Percentiles rank a stretch among this genome's conserved stretches.
phyloP scores from a whole-genome alignment of 2,888 invertebrate genomes.

The Pollenia angustigena region DNA sequence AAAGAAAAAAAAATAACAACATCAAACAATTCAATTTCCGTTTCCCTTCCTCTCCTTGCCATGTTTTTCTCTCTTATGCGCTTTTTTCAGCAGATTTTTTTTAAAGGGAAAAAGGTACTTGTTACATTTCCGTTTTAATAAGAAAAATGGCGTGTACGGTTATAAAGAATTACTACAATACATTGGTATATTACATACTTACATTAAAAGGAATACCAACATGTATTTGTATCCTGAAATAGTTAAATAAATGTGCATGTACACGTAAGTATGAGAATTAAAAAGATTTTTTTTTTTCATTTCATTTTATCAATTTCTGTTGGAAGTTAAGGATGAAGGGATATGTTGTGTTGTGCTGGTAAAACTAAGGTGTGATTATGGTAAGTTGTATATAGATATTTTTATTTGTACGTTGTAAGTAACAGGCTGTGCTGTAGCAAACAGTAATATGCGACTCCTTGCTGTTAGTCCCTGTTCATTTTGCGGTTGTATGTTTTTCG shows the following conservation, averaged over 20 bases:
- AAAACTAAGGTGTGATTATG: slow-evolving; percentile 51
- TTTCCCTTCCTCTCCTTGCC: slow-evolving; percentile 36
- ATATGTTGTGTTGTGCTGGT: not conserved
- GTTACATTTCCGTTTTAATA: slow-evolving; percentile 63
- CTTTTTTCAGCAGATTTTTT: slow-evolving; percentile 15
- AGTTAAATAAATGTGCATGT: slow-evolving; percentile 24
- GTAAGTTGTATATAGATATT: not conserved
- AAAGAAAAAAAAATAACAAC: not conserved
- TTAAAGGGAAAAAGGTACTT: slow-evolving; percentile 49
- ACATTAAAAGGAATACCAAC: not conserved
- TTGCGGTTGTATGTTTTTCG: slow-evolving; percentile 18
- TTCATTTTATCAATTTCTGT: slow-evolving; percentile 23
- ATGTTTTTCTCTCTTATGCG: slow-evolving; percentile 1
- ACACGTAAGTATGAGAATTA: not conserved
- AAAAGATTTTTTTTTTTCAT: not conserved
- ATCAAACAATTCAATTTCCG: slow-evolving; percentile 62
- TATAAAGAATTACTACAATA: slow-evolving; percentile 21
- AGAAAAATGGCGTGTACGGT: slow-evolving; percentile 23
- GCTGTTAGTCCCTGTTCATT: slow-evolving; percentile 14
- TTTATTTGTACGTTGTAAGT: not conserved
- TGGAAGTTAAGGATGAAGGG: not conserved
- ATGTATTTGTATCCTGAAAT: slow-evolving; percentile 9
- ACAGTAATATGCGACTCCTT: slow-evolving; percentile 19
- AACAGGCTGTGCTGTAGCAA: slow-evolving; percentile 3
- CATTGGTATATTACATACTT: not conserved